A percentile compares a stretch with the other conserved stretches of the same genome.
These are phyloP conservation scores for Danionella cerebrum DNA, from an alignment of 2,113 vertebrate species.

Conservation along the genomic window DNA sequence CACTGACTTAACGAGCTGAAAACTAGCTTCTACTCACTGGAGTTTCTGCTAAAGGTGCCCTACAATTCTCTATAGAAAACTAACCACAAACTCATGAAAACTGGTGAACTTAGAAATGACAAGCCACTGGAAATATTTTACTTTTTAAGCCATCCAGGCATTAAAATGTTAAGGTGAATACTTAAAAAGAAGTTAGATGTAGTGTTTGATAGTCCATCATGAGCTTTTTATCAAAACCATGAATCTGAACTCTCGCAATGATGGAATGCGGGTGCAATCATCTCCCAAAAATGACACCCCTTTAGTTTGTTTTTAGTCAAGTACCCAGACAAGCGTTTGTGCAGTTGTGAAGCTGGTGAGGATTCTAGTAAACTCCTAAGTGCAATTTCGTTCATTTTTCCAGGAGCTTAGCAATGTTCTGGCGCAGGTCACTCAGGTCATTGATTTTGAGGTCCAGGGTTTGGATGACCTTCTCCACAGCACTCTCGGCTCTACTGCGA, in stretches of 20 bases:
- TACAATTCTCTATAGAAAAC: too few relatives aligned
- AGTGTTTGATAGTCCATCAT: too few relatives aligned
- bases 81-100: too few relatives aligned
- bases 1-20: too few relatives aligned
- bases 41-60: too few relatives aligned
- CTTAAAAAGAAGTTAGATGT: too few relatives aligned
- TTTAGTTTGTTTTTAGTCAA: neutral
- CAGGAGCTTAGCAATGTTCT: slow-evolving; percentile 79
- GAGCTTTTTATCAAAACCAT: too few relatives aligned
- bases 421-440: slow-evolving; percentile 80
- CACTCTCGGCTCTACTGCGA: slow-evolving; percentile 61
- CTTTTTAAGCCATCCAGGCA: too few relatives aligned
- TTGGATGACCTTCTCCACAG: slow-evolving; percentile 72
- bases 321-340: neutral
- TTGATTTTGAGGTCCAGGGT: slow-evolving; percentile 84
- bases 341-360: neutral
- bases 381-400: slow-evolving; percentile 55
- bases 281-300: neutral
- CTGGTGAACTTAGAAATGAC: too few relatives aligned
- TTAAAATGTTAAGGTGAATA: too few relatives aligned
- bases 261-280: neutral
- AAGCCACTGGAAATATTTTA: too few relatives aligned
- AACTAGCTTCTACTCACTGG: too few relatives aligned
- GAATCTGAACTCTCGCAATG: neutral
- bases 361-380: neutral